These are phyloP conservation scores for Parus major DNA, from an alignment of 2,113 vertebrate genomes.

Conservation along the genomic window DNA sequence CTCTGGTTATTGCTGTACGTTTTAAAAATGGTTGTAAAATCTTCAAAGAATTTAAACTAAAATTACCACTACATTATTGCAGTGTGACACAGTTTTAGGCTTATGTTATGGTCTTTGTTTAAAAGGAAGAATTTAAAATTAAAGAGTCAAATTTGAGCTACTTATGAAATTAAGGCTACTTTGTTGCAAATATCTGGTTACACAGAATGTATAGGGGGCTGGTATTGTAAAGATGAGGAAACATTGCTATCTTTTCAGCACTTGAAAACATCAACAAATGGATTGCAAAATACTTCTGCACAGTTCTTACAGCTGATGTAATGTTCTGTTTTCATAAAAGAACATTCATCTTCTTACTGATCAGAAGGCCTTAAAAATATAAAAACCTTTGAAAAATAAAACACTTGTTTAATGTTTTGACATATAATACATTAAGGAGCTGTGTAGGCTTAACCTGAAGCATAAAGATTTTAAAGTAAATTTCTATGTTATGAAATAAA, in stretches of 20 bases:
- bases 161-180: neutral
- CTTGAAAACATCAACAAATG: constrained; percentile 12
- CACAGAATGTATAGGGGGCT: neutral
- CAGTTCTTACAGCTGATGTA: neutral
- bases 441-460: neutral
- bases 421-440: neutral
- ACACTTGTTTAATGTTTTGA: neutral
- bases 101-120: neutral
- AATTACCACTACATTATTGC: neutral
- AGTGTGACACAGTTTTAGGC: neutral
- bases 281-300: constrained; percentile 14
- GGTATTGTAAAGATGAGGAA: neutral
- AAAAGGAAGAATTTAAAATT: neutral
- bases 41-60: neutral
- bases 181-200: neutral
- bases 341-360: neutral
- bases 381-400: neutral
- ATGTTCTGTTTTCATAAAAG: neutral
- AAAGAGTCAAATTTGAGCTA: neutral
- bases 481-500: neutral
- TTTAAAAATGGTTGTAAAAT: neutral
- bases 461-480: neutral
- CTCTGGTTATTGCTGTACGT: neutral
- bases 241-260: neutral
- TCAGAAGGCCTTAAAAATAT: neutral